Conservation (phyloP, 2,888 invertebrate genomes). For the Branchinecta sandiegonensis region DNA sequence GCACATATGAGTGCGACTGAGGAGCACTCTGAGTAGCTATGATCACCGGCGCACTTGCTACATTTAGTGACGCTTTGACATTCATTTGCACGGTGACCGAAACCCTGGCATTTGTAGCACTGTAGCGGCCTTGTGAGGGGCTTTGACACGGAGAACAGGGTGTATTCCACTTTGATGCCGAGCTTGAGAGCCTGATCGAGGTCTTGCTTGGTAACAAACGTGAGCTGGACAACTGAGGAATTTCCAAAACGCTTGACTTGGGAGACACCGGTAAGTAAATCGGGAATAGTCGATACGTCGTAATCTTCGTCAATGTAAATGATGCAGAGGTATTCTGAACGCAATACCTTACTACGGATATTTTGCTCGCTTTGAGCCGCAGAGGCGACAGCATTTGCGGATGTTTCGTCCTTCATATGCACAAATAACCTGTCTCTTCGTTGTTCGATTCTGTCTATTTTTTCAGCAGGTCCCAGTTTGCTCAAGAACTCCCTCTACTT, state of each 20-base stretch:
- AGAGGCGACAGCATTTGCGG: background rate
- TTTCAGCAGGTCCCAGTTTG: background rate
- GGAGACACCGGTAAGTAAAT: background rate
- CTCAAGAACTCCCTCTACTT: background rate
- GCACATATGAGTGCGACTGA: no score
- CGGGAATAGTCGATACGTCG: background rate
- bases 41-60: no score
- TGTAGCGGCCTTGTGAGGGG: constrained; percentile 7
- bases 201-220: background rate
- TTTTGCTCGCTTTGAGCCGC: constrained; percentile 6
- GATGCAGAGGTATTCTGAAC: background rate
- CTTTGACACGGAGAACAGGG: constrained; percentile 2
- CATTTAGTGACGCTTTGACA: background rate
- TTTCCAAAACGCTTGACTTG: constrained; percentile 6
- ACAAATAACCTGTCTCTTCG: constrained; percentile 5
- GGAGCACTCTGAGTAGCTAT: no score
- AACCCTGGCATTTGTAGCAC: background rate
- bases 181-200: background rate
- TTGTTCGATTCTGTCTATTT: constrained; percentile 4
- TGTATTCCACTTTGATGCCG: constrained; percentile 8
- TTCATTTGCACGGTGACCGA: background rate
- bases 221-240: constrained; percentile 15
- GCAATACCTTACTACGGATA: background rate
- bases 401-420: constrained; percentile 9
- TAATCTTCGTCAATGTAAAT: background rate